Base-by-base conservation (phyloP, 1,140 invertebrate species). In the Papilio dardanus region DNA sequence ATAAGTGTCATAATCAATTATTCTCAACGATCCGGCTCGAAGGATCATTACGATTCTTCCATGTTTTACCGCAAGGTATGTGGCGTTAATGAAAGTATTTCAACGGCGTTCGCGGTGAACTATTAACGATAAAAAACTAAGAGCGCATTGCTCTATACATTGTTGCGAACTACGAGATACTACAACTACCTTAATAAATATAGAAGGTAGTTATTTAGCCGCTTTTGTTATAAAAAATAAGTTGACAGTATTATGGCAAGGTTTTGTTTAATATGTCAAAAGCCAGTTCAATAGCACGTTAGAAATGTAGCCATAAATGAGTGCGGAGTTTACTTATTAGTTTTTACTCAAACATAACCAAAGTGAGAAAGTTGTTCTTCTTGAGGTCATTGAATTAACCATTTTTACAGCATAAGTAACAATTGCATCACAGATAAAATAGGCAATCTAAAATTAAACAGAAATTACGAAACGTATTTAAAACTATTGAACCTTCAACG, bases 401-500 rank as follows among this genome's bases (percentile, higher is more conserved):
- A 10, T 37, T 37, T 37, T 0, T 37, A 4, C n/a, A n/a, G 0
- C 16, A 1, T 46, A 19, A n/a, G 10, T 12, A 58, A 14, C 8
- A 58, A 28, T 58, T 30, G 46, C 21, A 30, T 58, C 50, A 30
- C 0, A 58, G 54, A 58, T 28, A 62, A 28, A 62, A 62, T 24
- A 54, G 19, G 24, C 54, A 31, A n/a, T 71, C 42, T 71, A 54
- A 73, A 73, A 19, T 54, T 31, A 54, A 54, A 54, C 31, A 71
- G 40, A 71, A 50, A 73, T 73, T 73, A 54, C 71, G 28, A 73
- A 73, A 31, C 71, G 71, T 74, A 78, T 76, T 78, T 76, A 78
- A 78, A 78, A 79, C 74, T 76, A 50, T 71, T 74, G 73, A 78
- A 74, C 74, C 75, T 79, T 79, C 71, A 65, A 69, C 37, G 30